A percentile compares a stretch with the other conserved stretches of the same genome.
These are phyloP conservation scores for Stictocephala bisonia DNA, from an alignment of 2,888 invertebrate species.

Conservation along the genomic window DNA sequence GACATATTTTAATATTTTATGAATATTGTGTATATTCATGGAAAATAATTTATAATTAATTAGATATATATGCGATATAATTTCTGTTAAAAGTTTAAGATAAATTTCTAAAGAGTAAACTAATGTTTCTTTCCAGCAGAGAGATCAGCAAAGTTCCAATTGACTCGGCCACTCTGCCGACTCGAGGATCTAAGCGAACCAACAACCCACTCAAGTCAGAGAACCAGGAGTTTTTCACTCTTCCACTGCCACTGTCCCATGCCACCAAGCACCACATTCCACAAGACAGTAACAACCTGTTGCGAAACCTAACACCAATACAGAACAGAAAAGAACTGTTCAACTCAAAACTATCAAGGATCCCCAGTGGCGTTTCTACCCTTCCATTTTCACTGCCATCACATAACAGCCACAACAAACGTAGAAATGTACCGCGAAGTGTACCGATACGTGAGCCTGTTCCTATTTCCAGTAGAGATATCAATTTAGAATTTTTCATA, in stretches of 20 bases:
- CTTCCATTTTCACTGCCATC: slow-evolving; percentile 44
- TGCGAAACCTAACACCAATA: slow-evolving; percentile 39
- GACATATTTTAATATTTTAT: too few relatives aligned
- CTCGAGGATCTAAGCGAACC: slow-evolving; percentile 51
- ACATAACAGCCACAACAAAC: slow-evolving; percentile 5
- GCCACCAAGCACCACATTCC: slow-evolving; percentile 41
- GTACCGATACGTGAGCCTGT: background rate
- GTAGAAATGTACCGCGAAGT: slow-evolving; percentile 10
- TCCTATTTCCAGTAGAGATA: slow-evolving; percentile 34
- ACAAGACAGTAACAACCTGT: slow-evolving; percentile 23
- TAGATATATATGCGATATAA: too few relatives aligned
- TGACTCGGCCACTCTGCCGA: slow-evolving; percentile 53
- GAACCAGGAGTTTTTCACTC: slow-evolving; percentile 57
- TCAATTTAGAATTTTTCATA: slow-evolving; percentile 38
- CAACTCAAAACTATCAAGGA: slow-evolving; percentile 7
- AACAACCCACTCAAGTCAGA: slow-evolving; percentile 37
- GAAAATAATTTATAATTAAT: too few relatives aligned
- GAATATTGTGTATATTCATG: too few relatives aligned
- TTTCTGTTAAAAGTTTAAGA: too few relatives aligned
- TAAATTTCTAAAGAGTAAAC: background rate
- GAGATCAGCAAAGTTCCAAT: slow-evolving; percentile 40
- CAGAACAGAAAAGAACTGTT: slow-evolving; percentile 40
- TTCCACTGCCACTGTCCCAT: slow-evolving; percentile 64
- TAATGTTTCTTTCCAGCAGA: slow-evolving; percentile 42
- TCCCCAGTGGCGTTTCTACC: slow-evolving; percentile 26